These are phyloP conservation scores for Cinclus mexicanus DNA, from an alignment of 2,113 vertebrate genomes.

Conservation along the genomic window DNA sequence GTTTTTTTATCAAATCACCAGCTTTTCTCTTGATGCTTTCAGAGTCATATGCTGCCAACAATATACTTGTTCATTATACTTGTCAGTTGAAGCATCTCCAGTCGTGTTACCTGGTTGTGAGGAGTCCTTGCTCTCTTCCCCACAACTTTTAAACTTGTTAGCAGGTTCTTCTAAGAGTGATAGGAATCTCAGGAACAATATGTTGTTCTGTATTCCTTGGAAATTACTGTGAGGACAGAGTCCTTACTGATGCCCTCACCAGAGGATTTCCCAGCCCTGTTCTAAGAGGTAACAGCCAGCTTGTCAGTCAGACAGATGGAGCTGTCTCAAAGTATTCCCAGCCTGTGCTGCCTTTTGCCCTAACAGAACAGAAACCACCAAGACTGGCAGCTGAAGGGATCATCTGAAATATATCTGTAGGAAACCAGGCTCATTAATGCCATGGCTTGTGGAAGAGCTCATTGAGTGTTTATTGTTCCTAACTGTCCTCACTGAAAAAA, in stretches of 20 bases:
- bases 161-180: not conserved
- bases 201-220: not conserved
- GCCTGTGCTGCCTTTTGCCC: not conserved
- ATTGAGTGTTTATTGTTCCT: slow-evolving; percentile 49
- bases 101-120: not conserved
- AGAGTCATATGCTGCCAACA: not conserved
- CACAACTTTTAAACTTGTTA: not conserved
- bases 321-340: not conserved
- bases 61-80: not conserved
- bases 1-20: not conserved
- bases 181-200: not conserved
- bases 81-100: not conserved
- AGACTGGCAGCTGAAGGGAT: not conserved
- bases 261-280: not conserved
- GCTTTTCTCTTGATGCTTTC: not conserved
- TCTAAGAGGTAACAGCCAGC: not conserved
- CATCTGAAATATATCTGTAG: not conserved
- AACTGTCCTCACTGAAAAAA: slow-evolving; percentile 9
- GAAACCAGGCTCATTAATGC: not conserved
- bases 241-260: not conserved
- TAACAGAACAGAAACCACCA: not conserved
- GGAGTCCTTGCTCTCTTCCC: not conserved
- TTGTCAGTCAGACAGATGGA: not conserved
- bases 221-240: not conserved
- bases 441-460: not conserved